Base-by-base conservation (phyloP, 2,888 invertebrate genomes). In the Drosophila vallismaia region DNA sequence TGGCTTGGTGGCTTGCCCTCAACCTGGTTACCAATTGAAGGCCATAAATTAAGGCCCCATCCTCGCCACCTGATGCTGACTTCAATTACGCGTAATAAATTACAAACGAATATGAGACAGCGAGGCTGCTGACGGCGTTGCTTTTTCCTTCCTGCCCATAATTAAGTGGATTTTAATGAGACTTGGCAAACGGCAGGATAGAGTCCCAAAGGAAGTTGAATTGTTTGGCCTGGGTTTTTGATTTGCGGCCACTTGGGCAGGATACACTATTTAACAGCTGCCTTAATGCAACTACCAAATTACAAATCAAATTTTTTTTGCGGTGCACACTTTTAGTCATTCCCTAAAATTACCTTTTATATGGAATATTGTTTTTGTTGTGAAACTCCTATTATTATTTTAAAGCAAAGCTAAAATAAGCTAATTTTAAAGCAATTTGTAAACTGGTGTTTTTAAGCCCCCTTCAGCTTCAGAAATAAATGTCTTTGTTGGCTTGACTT, bases 101-200 rank as follows among this genome's bases (percentile, higher is more conserved):
- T 76, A 84, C 70, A 50, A 68, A 26, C 69, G 64, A 64, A 64
- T 64, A 64, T 64, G 64, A 64, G 54, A 24, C 68, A 44, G 52
- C 49, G 72, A 60, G 62, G 66, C 62, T 67, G 54, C 42, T 57
- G 62, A 46, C 48, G 50, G 42, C 52, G 31, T 44, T 40, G 63
- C 62, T 33, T 57, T 36, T 73, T 73, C 70, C 70, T 55, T 51
- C 64, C 54, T 46, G 55, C 51, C 59, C 69, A 76, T 85, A 81
- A 88, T 86, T 84, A 87, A 85, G 85, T 88, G 75, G 74, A 64
- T 87, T 85, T 85, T 85, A 85, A 85, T 84, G 88, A 84, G 88
- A 71, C 45, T 70, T 48, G 51, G 48, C 33, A 48, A 46, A 40
- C 31, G 7, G 52, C 28, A 52, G 40, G 31, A 56, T 10, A 24